These are phyloP conservation scores for Takifugu rubripes DNA, from an alignment of 2,797 vertebrate species.

Conservation along the genomic window DNA sequence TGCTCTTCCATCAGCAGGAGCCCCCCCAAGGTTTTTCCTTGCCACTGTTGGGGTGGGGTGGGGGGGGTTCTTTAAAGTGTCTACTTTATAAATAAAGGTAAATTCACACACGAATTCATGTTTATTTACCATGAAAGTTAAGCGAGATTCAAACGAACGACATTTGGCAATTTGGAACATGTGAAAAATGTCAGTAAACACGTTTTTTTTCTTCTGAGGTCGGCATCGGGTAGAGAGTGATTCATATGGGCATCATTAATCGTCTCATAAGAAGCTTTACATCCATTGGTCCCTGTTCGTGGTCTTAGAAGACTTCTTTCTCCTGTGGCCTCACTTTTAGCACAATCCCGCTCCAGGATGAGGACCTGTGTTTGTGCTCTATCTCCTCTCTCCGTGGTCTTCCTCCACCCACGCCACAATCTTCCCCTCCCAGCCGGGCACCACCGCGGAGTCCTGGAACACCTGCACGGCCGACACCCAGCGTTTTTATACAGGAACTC, in stretches of 20 bases:
- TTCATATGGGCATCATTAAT: neutral
- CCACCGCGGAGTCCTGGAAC: constrained; percentile 91
- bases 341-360: constrained; percentile 50
- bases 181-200: constrained; percentile 55
- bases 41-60: too few relatives aligned
- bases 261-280: constrained; percentile 28
- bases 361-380: constrained; percentile 43
- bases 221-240: constrained; percentile 15
- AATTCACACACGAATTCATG: constrained; percentile 63
- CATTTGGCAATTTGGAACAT: constrained; percentile 71
- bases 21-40: too few relatives aligned
- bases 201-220: constrained; percentile 27
- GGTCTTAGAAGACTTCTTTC: constrained; percentile 15
- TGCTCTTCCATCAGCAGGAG: too few relatives aligned
- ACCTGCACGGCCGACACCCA: constrained; percentile 73
- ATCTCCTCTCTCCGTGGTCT: constrained; percentile 89
- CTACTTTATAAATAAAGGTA: neutral
- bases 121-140: constrained; percentile 70
- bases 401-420: constrained; percentile 99
- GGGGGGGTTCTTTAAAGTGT: too few relatives aligned
- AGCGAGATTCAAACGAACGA: constrained; percentile 50
- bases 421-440: constrained; percentile 98
- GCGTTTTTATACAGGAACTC: constrained; percentile 32
- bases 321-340: constrained; percentile 45
- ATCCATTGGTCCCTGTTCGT: constrained; percentile 58